Evolutionary conservation across 2,888 invertebrate species (phyloP).

Genomic region (Scrobipalpa atriplicella): DNA sequence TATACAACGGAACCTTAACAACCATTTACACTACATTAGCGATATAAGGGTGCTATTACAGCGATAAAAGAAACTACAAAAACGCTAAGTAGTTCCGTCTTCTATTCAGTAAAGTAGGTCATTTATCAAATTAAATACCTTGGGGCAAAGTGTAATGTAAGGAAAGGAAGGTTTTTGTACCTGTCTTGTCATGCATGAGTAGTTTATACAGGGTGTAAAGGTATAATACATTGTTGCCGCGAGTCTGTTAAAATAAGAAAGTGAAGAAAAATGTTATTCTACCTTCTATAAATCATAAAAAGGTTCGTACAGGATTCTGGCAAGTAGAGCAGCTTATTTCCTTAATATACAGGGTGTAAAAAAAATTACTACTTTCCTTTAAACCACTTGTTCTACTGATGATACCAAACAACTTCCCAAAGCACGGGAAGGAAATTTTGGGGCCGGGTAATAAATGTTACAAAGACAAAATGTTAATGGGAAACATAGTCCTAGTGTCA

Average conservation of each 20-base stretch:
- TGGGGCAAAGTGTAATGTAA: neutral
- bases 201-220: too few species aligned
- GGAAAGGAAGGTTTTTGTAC: too few species aligned
- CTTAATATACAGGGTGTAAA: neutral
- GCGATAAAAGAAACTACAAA: neutral
- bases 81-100: neutral
- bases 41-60: neutral
- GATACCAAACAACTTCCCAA: too few species aligned
- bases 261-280: neutral
- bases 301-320: neutral
- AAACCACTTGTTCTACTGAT: too few species aligned
- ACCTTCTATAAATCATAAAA: neutral
- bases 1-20: neutral
- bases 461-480: too few species aligned
- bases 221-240: neutral
- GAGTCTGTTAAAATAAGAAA: neutral
- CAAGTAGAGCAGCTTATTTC: neutral
- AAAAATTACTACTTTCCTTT: too few species aligned
- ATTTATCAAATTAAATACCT: neutral
- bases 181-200: too few species aligned
- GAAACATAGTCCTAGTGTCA: too few species aligned
- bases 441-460: too few species aligned
- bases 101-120: neutral
- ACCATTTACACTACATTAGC: constrained; percentile 4
- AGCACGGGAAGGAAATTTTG: too few species aligned